phyloP scores from a whole-genome alignment of 2,888 invertebrate species.

The Amphipoea lucens region DNA sequence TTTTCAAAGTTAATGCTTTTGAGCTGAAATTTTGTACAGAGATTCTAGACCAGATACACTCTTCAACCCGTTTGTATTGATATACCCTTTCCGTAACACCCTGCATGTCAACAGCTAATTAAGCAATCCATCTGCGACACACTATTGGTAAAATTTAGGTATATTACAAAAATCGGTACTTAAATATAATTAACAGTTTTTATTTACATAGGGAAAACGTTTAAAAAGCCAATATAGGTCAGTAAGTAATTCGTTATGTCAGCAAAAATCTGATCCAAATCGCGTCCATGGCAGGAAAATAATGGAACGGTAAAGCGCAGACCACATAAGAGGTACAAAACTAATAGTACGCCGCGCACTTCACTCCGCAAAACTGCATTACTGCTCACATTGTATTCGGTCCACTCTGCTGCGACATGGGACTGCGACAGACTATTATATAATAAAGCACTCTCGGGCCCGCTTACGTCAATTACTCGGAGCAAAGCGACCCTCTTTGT shows the following conservation, averaged over 20 bases:
- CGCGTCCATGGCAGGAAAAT: neutral
- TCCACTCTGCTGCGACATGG: constrained; percentile 14
- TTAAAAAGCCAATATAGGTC: neutral
- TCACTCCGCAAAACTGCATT: constrained; percentile 54
- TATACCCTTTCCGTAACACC: too few relatives aligned
- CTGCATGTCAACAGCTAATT: neutral
- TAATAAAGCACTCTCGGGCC: constrained; percentile 56
- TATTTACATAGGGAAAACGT: neutral
- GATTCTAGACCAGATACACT: too few relatives aligned
- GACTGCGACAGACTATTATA: constrained; percentile 40
- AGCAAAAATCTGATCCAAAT: neutral
- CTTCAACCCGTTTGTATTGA: too few relatives aligned
- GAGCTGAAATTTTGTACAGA: too few relatives aligned
- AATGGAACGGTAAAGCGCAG: constrained; percentile 15
- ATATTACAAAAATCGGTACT: neutral
- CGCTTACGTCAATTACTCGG: constrained; percentile 53
- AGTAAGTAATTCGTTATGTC: neutral
- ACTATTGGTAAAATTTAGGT: neutral
- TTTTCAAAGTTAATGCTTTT: too few relatives aligned
- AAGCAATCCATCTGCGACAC: neutral
- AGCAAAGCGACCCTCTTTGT: constrained; percentile 37
- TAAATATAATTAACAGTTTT: neutral
- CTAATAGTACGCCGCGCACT: constrained; percentile 30
- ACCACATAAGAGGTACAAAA: constrained; percentile 31
- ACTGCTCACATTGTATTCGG: constrained; percentile 38